Conservation (phyloP, 23 tunicate genomes). For the Halocynthia aurantium region DNA sequence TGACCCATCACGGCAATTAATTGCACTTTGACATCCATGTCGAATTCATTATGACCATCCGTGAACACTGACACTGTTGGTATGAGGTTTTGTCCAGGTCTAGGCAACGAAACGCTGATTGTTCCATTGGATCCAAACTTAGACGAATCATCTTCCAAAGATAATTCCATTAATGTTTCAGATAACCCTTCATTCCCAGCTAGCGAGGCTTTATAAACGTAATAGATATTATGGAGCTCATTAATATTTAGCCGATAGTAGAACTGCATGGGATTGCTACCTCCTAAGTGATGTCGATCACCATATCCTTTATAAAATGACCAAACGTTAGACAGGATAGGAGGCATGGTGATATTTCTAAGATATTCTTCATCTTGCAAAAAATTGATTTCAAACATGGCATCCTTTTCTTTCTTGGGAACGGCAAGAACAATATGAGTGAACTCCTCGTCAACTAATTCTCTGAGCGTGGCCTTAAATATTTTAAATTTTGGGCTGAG, state of each 20-base stretch:
- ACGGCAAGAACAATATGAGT: constrained; percentile 40
- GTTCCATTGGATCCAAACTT: not conserved
- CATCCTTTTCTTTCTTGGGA: constrained; percentile 8
- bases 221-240: constrained; percentile 39
- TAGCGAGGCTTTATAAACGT: constrained; percentile 25
- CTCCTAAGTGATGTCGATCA: not conserved
- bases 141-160: not conserved
- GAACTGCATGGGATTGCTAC: not conserved
- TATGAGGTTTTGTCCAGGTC: not conserved
- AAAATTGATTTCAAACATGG: constrained; percentile 41
- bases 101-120: not conserved
- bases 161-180: not conserved
- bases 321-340: constrained; percentile 71
- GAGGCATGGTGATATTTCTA: constrained; percentile 26
- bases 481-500: constrained; percentile 18
- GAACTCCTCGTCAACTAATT: constrained; percentile 23
- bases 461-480: constrained; percentile 19
- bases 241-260: constrained; percentile 28
- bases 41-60: constrained; percentile 3
- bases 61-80: constrained; percentile 9
- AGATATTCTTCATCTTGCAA: constrained; percentile 15
- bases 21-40: constrained; percentile 19
- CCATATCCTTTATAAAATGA: constrained; percentile 40
- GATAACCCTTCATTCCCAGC: not conserved
- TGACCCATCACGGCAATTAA: constrained; percentile 44